These are phyloP conservation scores for Esox niger DNA, from an alignment of 2,113 vertebrate genomes.

Conservation along the genomic window DNA sequence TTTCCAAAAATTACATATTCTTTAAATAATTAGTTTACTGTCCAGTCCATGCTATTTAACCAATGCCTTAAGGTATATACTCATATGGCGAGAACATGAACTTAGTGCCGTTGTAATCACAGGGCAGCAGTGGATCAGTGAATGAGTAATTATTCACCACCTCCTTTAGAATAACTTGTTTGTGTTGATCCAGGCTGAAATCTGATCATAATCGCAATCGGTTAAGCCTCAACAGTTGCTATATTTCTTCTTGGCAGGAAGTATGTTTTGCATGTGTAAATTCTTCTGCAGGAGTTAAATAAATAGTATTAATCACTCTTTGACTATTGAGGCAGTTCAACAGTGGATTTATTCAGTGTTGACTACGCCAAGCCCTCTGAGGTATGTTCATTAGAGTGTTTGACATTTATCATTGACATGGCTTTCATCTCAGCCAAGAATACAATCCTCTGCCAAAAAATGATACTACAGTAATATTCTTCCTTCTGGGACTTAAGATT, in stretches of 20 bases:
- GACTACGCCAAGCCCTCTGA: slow-evolving; percentile 31
- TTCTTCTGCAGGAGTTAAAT: neutral
- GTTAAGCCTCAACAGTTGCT: slow-evolving; percentile 27
- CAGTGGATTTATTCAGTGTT: slow-evolving; percentile 24
- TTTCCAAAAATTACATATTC: too few species aligned
- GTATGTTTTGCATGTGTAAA: neutral
- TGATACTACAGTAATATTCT: slow-evolving; percentile 16
- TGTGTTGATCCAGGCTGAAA: slow-evolving; percentile 30
- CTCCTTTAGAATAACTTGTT: slow-evolving; percentile 25
- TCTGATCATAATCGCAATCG: slow-evolving; percentile 29
- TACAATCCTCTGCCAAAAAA: slow-evolving; percentile 25
- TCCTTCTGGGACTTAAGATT: slow-evolving; percentile 19
- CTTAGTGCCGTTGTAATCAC: neutral
- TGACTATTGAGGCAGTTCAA: slow-evolving; percentile 8
- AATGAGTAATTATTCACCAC: slow-evolving; percentile 17
- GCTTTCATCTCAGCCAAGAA: slow-evolving; percentile 20
- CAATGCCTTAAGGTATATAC: too few species aligned
- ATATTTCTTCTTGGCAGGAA: neutral
- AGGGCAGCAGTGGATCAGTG: slow-evolving; percentile 12
- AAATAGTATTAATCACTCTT: neutral
- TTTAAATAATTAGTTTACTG: too few species aligned
- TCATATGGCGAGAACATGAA: neutral
- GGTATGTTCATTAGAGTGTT: slow-evolving; percentile 41
- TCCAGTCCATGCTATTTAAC: too few species aligned
- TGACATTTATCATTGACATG: slow-evolving; percentile 35